Evolutionary conservation across 2,888 invertebrate species (phyloP).

Genomic region (Tipula vernalis): DNA sequence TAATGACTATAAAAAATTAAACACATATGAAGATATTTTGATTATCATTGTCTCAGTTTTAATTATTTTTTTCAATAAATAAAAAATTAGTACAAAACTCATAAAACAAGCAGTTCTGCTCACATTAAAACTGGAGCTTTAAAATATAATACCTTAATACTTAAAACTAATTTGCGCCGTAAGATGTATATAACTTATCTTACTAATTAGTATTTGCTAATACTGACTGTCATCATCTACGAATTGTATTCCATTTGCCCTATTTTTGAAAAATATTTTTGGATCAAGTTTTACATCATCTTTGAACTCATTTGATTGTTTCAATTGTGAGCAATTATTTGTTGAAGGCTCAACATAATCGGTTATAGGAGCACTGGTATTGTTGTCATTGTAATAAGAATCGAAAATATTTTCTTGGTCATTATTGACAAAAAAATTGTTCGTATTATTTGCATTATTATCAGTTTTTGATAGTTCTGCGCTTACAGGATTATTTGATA

Average conservation of each 20-base stretch:
- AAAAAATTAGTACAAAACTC: too few species aligned
- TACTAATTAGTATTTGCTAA: too few species aligned
- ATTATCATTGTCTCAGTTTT: too few species aligned
- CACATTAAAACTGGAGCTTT: too few species aligned
- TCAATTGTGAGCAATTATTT: background rate
- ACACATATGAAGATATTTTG: too few species aligned
- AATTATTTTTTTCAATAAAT: too few species aligned
- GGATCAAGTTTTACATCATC: slow-evolving; percentile 11
- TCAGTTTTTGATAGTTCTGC: background rate
- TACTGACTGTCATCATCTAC: slow-evolving; percentile 5
- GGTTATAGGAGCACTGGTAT: background rate
- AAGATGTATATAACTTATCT: too few species aligned
- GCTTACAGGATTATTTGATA: background rate
- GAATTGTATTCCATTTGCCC: slow-evolving; percentile 11
- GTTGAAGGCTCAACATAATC: background rate
- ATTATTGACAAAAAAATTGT: background rate
- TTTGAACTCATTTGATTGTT: background rate
- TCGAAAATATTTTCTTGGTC: background rate
- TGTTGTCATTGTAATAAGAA: background rate
- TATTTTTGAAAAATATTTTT: slow-evolving; percentile 13
- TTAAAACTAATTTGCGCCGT: too few species aligned
- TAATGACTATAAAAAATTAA: too few species aligned
- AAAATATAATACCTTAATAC: too few species aligned
- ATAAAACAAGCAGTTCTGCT: too few species aligned
- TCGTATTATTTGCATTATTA: background rate